Conservation (phyloP, 2,113 vertebrate genomes). For the Scytalopus superciliaris region DNA sequence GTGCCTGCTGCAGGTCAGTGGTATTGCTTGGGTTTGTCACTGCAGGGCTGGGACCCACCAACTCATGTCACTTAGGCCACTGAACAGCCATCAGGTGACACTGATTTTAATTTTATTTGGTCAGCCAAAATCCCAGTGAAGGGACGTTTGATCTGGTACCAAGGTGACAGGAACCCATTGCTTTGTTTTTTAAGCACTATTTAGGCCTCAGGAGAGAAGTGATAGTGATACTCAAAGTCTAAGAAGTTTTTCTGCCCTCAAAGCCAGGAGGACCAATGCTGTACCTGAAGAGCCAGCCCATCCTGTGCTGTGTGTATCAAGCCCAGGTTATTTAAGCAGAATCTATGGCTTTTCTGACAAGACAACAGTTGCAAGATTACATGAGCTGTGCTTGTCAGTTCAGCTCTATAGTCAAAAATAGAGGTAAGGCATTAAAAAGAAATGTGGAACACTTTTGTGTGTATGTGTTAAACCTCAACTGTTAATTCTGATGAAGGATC, state of each 20-base stretch:
- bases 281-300: background rate
- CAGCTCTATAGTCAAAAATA: background rate
- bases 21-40: background rate
- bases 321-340: background rate
- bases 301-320: background rate
- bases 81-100: background rate
- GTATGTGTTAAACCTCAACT: background rate
- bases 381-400: constrained; percentile 18
- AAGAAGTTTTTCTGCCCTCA: background rate
- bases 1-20: background rate
- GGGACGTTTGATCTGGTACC: background rate
- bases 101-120: background rate
- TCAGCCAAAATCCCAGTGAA: background rate
- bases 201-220: background rate
- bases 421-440: constrained; percentile 32
- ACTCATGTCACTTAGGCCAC: background rate
- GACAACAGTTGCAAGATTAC: background rate
- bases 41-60: background rate
- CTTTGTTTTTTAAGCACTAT: background rate
- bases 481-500: constrained; percentile 40
- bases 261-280: background rate
- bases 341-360: background rate
- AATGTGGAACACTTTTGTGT: background rate
- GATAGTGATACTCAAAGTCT: background rate
- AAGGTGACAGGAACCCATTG: background rate